Conservation (phyloP, 2,888 invertebrate species). For the Scaptomyza flava region DNA sequence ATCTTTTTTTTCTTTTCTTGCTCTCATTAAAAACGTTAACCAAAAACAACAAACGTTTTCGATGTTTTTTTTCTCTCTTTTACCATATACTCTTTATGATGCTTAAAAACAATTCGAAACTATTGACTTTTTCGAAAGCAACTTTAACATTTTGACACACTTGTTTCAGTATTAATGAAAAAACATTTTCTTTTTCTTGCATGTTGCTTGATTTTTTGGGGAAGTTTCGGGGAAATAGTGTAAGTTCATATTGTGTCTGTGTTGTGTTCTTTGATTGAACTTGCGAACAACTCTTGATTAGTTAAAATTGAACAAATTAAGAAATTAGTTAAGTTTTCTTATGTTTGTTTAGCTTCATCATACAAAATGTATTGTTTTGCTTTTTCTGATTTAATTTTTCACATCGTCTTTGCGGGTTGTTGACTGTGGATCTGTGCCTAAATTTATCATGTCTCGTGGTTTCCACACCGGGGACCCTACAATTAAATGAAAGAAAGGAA, state of each 20-base stretch:
- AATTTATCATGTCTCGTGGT: slow-evolving; percentile 93
- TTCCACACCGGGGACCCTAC: slow-evolving; percentile 99
- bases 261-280: slow-evolving; percentile 54
- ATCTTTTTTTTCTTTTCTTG: slow-evolving; percentile 25
- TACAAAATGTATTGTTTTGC: slow-evolving; percentile 55
- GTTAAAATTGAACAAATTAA: slow-evolving; percentile 61
- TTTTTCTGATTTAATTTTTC: slow-evolving; percentile 83
- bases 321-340: slow-evolving; percentile 51
- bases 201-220: slow-evolving; percentile 23
- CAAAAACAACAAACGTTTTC: slow-evolving; percentile 62
- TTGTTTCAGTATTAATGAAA: slow-evolving; percentile 22
- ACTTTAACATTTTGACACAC: slow-evolving; percentile 42
- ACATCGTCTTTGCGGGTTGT: slow-evolving; percentile 85
- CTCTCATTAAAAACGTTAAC: slow-evolving; percentile 57
- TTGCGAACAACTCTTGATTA: slow-evolving; percentile 65
- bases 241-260: slow-evolving; percentile 36
- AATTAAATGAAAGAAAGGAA: slow-evolving; percentile 86
- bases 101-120: slow-evolving; percentile 51
- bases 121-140: slow-evolving; percentile 45
- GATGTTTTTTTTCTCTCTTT: slow-evolving; percentile 46
- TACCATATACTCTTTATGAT: slow-evolving; percentile 39
- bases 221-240: slow-evolving; percentile 24
- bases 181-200: slow-evolving; percentile 14
- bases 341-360: slow-evolving; percentile 49
- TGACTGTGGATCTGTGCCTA: slow-evolving; percentile 85